These are phyloP conservation scores for Drosophila kambysellisi DNA, from an alignment of 2,888 invertebrate genomes.

Conservation along the genomic window DNA sequence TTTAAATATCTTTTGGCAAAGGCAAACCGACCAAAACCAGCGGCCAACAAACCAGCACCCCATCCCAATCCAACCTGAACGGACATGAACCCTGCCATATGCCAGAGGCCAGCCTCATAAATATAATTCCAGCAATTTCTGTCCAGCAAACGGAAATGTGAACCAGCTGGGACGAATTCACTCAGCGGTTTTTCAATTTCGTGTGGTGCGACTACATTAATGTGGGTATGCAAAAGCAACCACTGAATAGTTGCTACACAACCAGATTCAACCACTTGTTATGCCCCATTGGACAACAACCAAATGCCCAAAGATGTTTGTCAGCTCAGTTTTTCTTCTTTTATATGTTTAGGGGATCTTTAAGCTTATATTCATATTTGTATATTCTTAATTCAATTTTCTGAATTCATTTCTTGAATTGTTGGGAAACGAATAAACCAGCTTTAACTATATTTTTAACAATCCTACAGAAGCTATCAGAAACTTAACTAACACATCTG, in stretches of 20 bases:
- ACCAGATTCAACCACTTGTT: slow-evolving; percentile 3
- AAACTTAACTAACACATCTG: background rate
- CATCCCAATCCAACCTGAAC: slow-evolving; percentile 2
- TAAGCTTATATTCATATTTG: background rate
- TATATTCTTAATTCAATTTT: background rate
- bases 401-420: background rate
- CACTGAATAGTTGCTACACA: slow-evolving; percentile 8
- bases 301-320: background rate
- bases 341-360: background rate
- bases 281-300: background rate
- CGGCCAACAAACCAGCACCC: slow-evolving; percentile 33
- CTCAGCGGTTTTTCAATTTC: slow-evolving; percentile 45
- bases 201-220: slow-evolving; percentile 34
- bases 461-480: background rate
- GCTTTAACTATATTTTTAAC: background rate
- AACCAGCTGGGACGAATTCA: slow-evolving; percentile 36
- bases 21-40: slow-evolving; percentile 37
- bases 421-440: background rate
- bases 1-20: slow-evolving; percentile 76
- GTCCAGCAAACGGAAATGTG: slow-evolving; percentile 33
- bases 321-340: background rate
- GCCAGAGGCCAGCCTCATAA: slow-evolving; percentile 57
- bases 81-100: slow-evolving; percentile 36
- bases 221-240: slow-evolving; percentile 13
- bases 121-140: slow-evolving; percentile 46